Conservation (phyloP, 2,113 vertebrate genomes). For the Pomatostomus ruficeps region DNA sequence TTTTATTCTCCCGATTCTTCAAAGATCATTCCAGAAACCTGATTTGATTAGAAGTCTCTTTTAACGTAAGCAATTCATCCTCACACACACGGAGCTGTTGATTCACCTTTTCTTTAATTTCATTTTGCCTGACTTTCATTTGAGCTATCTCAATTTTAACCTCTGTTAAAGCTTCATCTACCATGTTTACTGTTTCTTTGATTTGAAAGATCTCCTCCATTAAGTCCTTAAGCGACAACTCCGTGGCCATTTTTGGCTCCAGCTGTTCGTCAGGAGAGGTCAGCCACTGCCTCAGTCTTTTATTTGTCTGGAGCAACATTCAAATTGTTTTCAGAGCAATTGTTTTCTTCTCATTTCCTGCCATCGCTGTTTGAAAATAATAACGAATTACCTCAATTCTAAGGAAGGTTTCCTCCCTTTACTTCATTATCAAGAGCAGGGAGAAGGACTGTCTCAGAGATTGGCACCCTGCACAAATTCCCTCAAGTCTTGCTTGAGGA, state of each 20-base stretch:
- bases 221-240: slow-evolving; percentile 62
- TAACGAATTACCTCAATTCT: slow-evolving; percentile 45
- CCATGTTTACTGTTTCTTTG: slow-evolving; percentile 66
- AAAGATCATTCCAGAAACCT: slow-evolving; percentile 60
- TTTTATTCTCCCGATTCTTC: slow-evolving; percentile 47
- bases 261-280: slow-evolving; percentile 63
- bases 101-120: slow-evolving; percentile 71
- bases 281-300: slow-evolving; percentile 51
- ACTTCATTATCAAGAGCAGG: slow-evolving; percentile 6
- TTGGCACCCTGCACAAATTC: neutral
- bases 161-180: slow-evolving; percentile 67
- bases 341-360: slow-evolving; percentile 46
- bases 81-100: neutral
- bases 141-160: slow-evolving; percentile 67
- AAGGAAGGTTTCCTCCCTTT: slow-evolving; percentile 7
- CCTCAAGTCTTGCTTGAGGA: neutral
- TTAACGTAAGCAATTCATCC: slow-evolving; percentile 65
- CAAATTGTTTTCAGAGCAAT: slow-evolving; percentile 59
- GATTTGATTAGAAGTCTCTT: slow-evolving; percentile 63
- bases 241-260: slow-evolving; percentile 28
- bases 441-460: neutral
- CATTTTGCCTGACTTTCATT: slow-evolving; percentile 62
- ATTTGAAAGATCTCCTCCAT: slow-evolving; percentile 68
- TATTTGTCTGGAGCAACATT: slow-evolving; percentile 66
- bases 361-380: slow-evolving; percentile 22